Evolutionary conservation across 1,140 invertebrate species (phyloP).

Genomic region (Octopus bimaculoides): DNA sequence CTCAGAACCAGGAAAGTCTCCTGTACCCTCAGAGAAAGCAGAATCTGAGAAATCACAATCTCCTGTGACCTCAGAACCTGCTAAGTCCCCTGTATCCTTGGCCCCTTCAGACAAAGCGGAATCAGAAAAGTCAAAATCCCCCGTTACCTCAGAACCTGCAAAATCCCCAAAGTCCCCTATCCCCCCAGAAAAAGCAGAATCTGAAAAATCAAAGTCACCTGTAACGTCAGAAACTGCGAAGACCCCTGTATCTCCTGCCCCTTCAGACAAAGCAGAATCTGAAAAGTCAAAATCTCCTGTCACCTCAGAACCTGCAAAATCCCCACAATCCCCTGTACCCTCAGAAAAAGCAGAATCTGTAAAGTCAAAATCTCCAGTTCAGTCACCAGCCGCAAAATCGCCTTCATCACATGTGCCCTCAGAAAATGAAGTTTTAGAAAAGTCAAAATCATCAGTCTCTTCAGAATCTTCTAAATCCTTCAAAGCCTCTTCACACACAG

Average conservation of each 20-base stretch:
- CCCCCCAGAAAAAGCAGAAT: slow-evolving; percentile 1
- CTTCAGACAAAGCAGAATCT: not conserved
- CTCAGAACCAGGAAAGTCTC: not conserved
- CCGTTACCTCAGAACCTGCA: not conserved
- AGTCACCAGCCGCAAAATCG: not conserved
- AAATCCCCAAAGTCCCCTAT: not conserved
- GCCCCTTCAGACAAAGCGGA: slow-evolving; percentile 1
- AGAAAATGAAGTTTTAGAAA: not conserved
- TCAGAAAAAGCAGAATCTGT: not conserved
- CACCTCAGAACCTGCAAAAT: not conserved
- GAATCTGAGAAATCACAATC: not conserved
- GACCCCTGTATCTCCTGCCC: not conserved
- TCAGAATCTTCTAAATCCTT: not conserved
- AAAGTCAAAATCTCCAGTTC: not conserved
- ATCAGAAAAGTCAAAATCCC: not conserved
- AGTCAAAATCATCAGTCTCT: not conserved
- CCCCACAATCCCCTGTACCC: not conserved
- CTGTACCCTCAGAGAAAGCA: not conserved
- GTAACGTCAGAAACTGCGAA: not conserved
- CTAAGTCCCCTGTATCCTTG: not conserved
- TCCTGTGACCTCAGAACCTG: not conserved
- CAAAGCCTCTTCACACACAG: not conserved
- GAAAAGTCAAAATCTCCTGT: not conserved
- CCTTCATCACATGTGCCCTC: not conserved
- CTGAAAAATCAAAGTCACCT: not conserved